A percentile compares a stretch with the other conserved stretches of the same genome.
These are phyloP conservation scores for Camelus dromedarius DNA, from an alignment of 2,113 vertebrate genomes.

Conservation along the genomic window DNA sequence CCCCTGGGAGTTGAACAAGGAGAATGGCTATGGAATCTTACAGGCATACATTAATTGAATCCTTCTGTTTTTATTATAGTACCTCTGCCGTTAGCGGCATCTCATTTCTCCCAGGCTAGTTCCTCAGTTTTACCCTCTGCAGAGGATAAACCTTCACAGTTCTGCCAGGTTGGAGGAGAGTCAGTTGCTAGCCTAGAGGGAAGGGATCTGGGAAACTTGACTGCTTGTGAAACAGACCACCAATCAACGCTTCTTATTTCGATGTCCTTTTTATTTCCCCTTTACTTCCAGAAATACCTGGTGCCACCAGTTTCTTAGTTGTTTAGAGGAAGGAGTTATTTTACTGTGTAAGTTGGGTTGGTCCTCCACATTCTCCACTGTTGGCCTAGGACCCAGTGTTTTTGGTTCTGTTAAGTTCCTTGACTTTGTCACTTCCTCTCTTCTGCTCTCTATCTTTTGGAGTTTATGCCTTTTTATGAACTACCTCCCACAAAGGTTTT, in stretches of 20 bases:
- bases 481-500: not conserved
- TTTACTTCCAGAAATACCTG: not conserved
- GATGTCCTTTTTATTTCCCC: not conserved
- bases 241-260: not conserved
- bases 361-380: not conserved
- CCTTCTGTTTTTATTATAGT: not conserved
- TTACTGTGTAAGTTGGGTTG: not conserved
- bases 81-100: not conserved
- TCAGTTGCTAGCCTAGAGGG: not conserved
- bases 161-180: not conserved
- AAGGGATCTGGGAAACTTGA: not conserved
- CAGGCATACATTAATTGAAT: not conserved
- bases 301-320: not conserved
- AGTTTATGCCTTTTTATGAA: not conserved
- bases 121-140: not conserved
- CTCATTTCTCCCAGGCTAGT: slow-evolving; percentile 18
- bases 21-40: not conserved
- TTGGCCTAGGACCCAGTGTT: not conserved
- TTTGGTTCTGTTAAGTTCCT: not conserved
- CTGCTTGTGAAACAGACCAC: not conserved
- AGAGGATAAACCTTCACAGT: not conserved
- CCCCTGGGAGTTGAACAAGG: not conserved
- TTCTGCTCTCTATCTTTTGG: not conserved
- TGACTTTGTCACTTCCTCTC: not conserved
- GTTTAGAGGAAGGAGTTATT: not conserved